Base-by-base conservation (phyloP, 1,140 invertebrate genomes). In the Drosophila busckii region DNA sequence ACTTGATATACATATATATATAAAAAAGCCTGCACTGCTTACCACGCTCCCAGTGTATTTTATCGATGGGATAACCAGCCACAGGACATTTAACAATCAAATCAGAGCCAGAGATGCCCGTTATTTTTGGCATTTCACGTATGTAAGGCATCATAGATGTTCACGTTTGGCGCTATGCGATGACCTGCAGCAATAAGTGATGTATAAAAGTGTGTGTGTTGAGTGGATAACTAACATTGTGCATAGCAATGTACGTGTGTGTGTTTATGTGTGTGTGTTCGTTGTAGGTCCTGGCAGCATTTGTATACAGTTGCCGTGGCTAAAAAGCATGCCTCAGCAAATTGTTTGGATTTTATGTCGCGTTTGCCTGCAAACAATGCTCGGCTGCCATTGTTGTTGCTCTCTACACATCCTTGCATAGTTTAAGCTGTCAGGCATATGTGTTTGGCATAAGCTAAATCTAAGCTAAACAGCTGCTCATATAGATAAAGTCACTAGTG, bases 121-220 rank as follows among this genome's bases (percentile, higher is more conserved):
- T 96, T 19, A 97, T 92, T 89, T 96, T 96, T 7, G 93, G 92
- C 96, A 98, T 97, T 67, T 93, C 92, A 41, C 96, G 89, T 48
- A 98, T 96, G 84, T 93, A 96, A 6, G 96, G 96, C 32, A 94
- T 96, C 96, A 87, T 97, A 97, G 70, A 98, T 94, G 89, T 97
- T 97, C 49, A 98, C 93, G n/a, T 80, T 94, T 90, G 1, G 94
- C 94, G 12, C 92, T 93, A 84, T 98, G 95, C 31, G 91, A 89
- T 1, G 94, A 92, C 71, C 89, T 90, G 66, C 16, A 52, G 48
- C 48, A 10, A 60, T 16, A 37, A 6, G 7, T 19, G 31, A 45
- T n/a, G 15, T 61, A 59, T 59, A 59, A 52, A 58, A 63, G 25
- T 41, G 26, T 41, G 45, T 41, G 9, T 16, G 10, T 44, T n/a